A percentile compares a stretch with the other conserved stretches of the same genome.
These are phyloP conservation scores for Furnarius figulus DNA, from an alignment of 2,113 vertebrate genomes.

Conservation along the genomic window DNA sequence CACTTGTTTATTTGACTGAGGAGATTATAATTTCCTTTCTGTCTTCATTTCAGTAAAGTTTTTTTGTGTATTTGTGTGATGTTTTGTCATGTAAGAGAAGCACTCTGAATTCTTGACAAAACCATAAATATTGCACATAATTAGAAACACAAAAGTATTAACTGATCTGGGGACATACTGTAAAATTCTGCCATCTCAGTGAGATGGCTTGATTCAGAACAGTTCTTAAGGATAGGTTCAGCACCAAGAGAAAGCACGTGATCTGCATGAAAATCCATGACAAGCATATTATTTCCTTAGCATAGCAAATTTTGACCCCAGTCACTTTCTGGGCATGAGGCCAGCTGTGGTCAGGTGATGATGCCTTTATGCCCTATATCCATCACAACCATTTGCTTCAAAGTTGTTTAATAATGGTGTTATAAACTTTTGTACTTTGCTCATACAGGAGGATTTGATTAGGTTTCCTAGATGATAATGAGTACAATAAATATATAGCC, in stretches of 20 bases:
- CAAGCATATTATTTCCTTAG: neutral
- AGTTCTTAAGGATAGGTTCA: neutral
- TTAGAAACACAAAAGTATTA: neutral
- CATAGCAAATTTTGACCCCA: neutral
- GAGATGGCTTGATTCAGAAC: neutral
- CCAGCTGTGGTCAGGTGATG: neutral
- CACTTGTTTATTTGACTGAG: neutral
- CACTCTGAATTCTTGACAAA: neutral
- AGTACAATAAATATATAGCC: slow-evolving; percentile 25
- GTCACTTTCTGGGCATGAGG: neutral
- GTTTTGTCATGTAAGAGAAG: neutral
- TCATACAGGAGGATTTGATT: neutral
- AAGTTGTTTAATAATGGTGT: neutral
- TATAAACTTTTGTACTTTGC: neutral
- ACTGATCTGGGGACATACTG: neutral
- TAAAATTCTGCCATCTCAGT: neutral
- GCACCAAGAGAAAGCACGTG: neutral
- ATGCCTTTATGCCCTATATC: neutral
- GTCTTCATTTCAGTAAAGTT: neutral
- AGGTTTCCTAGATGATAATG: slow-evolving; percentile 12
- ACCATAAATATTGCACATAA: neutral
- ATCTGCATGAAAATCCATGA: neutral
- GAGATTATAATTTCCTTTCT: neutral
- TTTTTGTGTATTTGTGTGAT: neutral
- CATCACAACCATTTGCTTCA: neutral